Evolutionary conservation across 2,888 invertebrate genomes (phyloP), one percentile per base, ranked within the genome.

Genomic region (Theristus sp.): DNA sequence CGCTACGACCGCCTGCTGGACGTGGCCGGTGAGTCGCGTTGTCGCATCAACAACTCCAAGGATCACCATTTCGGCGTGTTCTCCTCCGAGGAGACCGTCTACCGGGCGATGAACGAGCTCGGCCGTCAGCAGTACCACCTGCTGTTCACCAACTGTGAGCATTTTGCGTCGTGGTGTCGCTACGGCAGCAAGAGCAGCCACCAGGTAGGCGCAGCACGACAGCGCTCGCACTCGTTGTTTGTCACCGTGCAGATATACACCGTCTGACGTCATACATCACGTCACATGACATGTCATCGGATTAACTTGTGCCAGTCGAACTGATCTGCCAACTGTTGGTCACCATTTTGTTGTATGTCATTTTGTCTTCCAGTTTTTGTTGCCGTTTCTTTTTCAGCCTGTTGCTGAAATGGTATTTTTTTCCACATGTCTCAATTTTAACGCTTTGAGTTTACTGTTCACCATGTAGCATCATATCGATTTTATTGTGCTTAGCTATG

Each of bases 151-250:
- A 73, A 73, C 62, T 73, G 73, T 64, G 72, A 73, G 63, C 73
- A 73, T 60, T 72, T 73, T 63, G 71, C 70, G 56, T 66, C 66
- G 29, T 71, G 67, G 65, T 72, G 72, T 64, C 66, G 73, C 59
- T 73, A 73, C 62, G 70, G 69, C 1, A 54, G 27, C 54, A 54
- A 54, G 22, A 27, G 10, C 54, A 54, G 54, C 28, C 28, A 54
- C 22, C 54, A 54, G 54, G 54, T 54, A 13, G n/a, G n/a, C n/a
- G n/a, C n/a, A n/a, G n/a, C n/a, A n/a, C 26, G 54, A 25, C 3
- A 28, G 3, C 3, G 54, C 3, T 27, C 27, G 3, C 27, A 25
- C 27, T 27, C 27, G 13, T 6, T 54, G 26, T 54, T 54, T 22
- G 54, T 54, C 54, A 54, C 54, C 27, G 54, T 54, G 27, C 13